Evolutionary conservation across 2,797 vertebrate genomes (phyloP), one percentile per base, ranked within the genome.

Genomic region (Hemitrygon akajei): DNA sequence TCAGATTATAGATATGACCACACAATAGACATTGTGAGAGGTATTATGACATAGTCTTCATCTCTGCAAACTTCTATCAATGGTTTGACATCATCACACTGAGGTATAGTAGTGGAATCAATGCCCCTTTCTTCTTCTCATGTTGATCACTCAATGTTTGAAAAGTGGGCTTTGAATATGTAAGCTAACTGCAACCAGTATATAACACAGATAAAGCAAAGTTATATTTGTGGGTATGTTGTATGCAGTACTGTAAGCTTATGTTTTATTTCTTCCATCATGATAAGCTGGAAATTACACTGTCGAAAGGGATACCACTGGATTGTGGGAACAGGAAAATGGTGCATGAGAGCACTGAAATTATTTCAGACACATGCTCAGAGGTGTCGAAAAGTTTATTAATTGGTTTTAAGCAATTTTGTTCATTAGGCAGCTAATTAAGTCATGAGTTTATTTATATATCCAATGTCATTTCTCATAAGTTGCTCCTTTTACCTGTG

Each of bases 11-110:
- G 56, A 93, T 92, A 11, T 93, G 91, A 93, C 91, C 56, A 25
- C 69, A 93, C 69, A 93, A 93, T 93, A 92, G 91, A 9, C 9
- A 73, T 92, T 92, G 89, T 92, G 69, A 75, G 40, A 93, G 71
- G 91, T 71, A 76, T 93, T 93, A 47, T 93, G 91, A 93, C 91
- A 93, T 12, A 69, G 66, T 89, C 63, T 89, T 69, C n/a, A 20
- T 10, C 66, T 66, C 60, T 66, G 60, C 34, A 66, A 89, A 20
- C n/a, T 47, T 75, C 22, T 47, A 25, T 16, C 66, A 56, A 27
- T 92, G 25, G 91, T 30, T 92, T 92, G 25, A 40, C 40, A 37
- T 37, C 30, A 75, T 92, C 34, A 63, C 34, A 22, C 34, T 69
- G 40, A 92, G 37, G 69, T 56, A 30, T 71, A 27, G 16, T 56